phyloP scores from a whole-genome alignment of 2,888 invertebrate genomes.

The Sisyra nigra region DNA sequence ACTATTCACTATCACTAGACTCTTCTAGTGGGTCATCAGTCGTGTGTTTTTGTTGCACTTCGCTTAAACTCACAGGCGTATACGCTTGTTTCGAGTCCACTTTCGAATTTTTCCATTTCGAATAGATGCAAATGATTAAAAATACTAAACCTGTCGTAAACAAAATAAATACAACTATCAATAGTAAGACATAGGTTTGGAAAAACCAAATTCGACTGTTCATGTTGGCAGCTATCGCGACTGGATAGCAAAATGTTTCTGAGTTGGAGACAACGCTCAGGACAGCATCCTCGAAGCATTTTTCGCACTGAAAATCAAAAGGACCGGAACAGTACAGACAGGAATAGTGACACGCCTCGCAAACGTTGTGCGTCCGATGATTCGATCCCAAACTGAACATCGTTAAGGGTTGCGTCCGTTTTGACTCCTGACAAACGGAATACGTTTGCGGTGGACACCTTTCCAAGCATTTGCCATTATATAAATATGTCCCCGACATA shows the following conservation, averaged over 20 bases:
- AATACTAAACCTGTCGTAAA: conserved; percentile 2
- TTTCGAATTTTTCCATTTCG: background rate
- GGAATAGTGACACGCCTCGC: conserved; percentile 57
- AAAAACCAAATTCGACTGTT: conserved; percentile 4
- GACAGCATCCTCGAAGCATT: conserved; percentile 49
- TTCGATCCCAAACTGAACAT: too few species aligned
- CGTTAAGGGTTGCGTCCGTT: too few species aligned
- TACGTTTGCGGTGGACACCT: conserved; percentile 38
- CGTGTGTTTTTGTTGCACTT: background rate
- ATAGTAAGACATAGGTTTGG: conserved; percentile 1
- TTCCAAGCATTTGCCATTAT: conserved; percentile 39
- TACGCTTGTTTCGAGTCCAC: conserved; percentile 3
- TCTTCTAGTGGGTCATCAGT: too few species aligned
- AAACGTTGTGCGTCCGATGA: conserved; percentile 27
- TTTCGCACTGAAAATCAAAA: conserved; percentile 47
- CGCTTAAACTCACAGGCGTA: conserved; percentile 2
- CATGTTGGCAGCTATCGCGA: conserved; percentile 9
- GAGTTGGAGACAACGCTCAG: conserved; percentile 27
- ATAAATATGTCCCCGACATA: conserved; percentile 39
- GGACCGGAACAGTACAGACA: conserved; percentile 54
- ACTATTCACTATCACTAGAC: too few species aligned
- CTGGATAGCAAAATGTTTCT: conserved; percentile 25
- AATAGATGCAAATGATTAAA: background rate
- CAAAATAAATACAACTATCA: conserved; percentile 1
- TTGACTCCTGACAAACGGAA: conserved; percentile 15